These are phyloP conservation scores for Ispidina lecontei DNA, from an alignment of 2,797 vertebrate species.

Conservation along the genomic window DNA sequence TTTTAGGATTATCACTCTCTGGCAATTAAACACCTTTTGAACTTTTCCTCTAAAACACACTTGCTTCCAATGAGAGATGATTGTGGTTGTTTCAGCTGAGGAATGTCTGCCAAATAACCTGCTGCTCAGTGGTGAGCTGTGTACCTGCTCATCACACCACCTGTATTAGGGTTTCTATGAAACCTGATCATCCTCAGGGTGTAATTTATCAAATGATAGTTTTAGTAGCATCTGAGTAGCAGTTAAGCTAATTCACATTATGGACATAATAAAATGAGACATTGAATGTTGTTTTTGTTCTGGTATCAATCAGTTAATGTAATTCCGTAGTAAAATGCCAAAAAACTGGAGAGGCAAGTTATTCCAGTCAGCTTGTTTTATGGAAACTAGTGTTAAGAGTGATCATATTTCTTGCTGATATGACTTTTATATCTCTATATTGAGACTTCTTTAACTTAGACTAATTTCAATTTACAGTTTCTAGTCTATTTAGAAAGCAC, in stretches of 20 bases:
- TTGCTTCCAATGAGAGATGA: neutral
- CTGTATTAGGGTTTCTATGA: neutral
- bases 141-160: neutral
- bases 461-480: neutral
- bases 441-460: neutral
- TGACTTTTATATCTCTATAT: neutral
- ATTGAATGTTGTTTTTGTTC: neutral
- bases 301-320: conserved; percentile 21
- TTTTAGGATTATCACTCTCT: neutral
- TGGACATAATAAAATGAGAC: conserved; percentile 8
- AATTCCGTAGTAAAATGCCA: neutral
- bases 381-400: neutral
- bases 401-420: neutral
- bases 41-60: neutral
- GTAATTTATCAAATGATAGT: neutral
- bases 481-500: neutral
- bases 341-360: neutral
- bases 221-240: neutral
- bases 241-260: neutral
- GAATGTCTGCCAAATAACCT: conserved; percentile 9
- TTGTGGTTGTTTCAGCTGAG: neutral
- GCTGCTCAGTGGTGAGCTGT: neutral
- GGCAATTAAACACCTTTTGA: neutral
- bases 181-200: neutral
- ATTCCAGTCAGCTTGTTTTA: neutral